Base-by-base conservation (phyloP, 2,797 vertebrate species). In the Phoeniculus purpureus region DNA sequence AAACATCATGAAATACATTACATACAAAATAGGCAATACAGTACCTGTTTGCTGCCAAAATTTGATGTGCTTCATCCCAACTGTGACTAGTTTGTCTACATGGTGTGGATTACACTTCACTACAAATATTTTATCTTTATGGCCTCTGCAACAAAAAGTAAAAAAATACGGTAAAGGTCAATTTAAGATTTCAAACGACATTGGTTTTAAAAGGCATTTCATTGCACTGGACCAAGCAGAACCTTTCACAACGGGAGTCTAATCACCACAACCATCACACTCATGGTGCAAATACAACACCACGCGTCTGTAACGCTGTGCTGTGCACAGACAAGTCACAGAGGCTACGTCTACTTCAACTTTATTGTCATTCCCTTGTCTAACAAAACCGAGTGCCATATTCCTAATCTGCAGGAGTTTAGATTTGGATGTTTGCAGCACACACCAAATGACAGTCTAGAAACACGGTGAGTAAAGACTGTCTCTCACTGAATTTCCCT, bases 31-130 rank as follows among this genome's bases (percentile, higher is more conserved):
- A 87, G 9, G 67, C 43, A 66, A 10, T 59, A 91, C 23, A 62
- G 68, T 97, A 99, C 99, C 99, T 98, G 99, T 98, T 96, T 99
- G 99, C 56, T 99, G 99, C 99, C 99, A 99, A 97, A 99, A 99
- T 96, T 98, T 99, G 96, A 99, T 99, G 96, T 99, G 99, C 64
- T 99, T 99, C 59, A 99, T 98, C 32, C 99, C 99, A 90, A 98
- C 99, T 0, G 99, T 99, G 80, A 99, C 98, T 82, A 99, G 97
- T 71, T 98, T 99, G 97, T 99, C 99, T 94, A 98, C 97, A 64
- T 99, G 98, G 94, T 99, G 98, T 1, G 99, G 99, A 89, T 99
- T 99, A 92, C 98, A 98, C 92, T 98, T 99, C 93, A 99, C 98
- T 89, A 99, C 98, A 67, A 99, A 99, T 95, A 99, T 98, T 92